Conservation (phyloP, 2,888 invertebrate genomes). For the Parnassius mnemosyne region DNA sequence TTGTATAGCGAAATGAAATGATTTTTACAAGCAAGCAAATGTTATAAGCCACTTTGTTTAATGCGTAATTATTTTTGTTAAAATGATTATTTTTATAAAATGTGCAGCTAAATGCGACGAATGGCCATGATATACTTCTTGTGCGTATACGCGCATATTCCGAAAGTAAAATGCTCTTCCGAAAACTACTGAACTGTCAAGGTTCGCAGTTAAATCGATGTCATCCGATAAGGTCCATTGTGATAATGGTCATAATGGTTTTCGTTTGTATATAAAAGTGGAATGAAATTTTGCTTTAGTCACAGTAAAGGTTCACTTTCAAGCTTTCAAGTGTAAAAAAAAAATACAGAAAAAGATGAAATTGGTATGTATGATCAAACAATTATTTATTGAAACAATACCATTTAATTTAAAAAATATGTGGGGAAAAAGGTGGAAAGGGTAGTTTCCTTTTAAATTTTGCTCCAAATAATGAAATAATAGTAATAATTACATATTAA, state of each 20-base stretch:
- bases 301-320: slow-evolving; percentile 47
- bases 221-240: slow-evolving; percentile 45
- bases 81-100: no score
- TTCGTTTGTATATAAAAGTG: slow-evolving; percentile 56
- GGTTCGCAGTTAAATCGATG: slow-evolving; percentile 42
- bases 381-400: no score
- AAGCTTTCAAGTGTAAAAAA: slow-evolving; percentile 28
- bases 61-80: no score
- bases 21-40: no score
- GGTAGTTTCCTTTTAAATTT: no score
- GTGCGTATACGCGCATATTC: slow-evolving; percentile 17
- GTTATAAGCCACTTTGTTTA: no score
- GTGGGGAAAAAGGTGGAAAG: no score
- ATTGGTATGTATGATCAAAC: slow-evolving; percentile 43
- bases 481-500: no score
- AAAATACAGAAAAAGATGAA: slow-evolving; percentile 43
- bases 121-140: slow-evolving; percentile 10
- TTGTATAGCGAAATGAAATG: no score
- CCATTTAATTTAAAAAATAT: no score
- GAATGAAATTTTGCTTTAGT: slow-evolving; percentile 31
- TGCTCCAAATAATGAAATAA: no score
- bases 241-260: slow-evolving; percentile 38
- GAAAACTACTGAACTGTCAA: slow-evolving; percentile 46
- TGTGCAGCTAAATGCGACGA: no score
- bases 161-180: slow-evolving; percentile 33